These are phyloP conservation scores for Ephestia elutella DNA, from an alignment of 1,140 invertebrate genomes.

Conservation along the genomic window DNA sequence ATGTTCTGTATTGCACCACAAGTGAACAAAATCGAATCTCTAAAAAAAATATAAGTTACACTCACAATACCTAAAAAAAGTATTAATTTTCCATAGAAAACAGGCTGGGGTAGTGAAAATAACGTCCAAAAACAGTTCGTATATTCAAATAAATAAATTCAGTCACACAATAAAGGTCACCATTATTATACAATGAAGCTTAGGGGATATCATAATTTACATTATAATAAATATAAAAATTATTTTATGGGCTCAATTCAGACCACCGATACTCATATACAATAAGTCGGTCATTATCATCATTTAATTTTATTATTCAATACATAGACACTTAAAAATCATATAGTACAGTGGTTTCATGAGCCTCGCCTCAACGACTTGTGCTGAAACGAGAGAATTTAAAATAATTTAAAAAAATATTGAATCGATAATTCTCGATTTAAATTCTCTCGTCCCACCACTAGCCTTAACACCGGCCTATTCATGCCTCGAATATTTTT, in stretches of 20 bases:
- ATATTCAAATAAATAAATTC: constrained; percentile 52
- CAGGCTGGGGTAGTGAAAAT: constrained; percentile 20
- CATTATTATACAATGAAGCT: constrained; percentile 47
- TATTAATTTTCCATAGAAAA: constrained; percentile 18
- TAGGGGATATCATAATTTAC: constrained; percentile 17
- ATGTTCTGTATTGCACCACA: constrained; percentile 73
- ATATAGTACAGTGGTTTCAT: too few species aligned
- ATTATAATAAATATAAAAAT: constrained; percentile 17
- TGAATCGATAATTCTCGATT: too few species aligned
- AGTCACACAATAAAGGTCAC: constrained; percentile 66
- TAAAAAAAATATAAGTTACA: constrained; percentile 34
- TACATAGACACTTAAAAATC: too few species aligned
- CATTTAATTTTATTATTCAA: too few species aligned
- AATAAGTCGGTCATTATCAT: neutral
- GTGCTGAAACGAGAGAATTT: too few species aligned
- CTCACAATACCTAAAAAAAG: constrained; percentile 5
- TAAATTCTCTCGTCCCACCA: too few species aligned
- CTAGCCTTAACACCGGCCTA: neutral
- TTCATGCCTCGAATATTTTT: neutral
- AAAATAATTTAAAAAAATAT: too few species aligned
- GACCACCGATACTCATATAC: constrained; percentile 1
- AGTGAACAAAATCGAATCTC: constrained; percentile 55
- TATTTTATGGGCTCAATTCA: constrained; percentile 20
- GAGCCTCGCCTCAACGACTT: too few species aligned
- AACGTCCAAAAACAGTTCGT: constrained; percentile 24